Conservation (phyloP, 2,888 invertebrate genomes). For the Cheiracanthium punctorium region DNA sequence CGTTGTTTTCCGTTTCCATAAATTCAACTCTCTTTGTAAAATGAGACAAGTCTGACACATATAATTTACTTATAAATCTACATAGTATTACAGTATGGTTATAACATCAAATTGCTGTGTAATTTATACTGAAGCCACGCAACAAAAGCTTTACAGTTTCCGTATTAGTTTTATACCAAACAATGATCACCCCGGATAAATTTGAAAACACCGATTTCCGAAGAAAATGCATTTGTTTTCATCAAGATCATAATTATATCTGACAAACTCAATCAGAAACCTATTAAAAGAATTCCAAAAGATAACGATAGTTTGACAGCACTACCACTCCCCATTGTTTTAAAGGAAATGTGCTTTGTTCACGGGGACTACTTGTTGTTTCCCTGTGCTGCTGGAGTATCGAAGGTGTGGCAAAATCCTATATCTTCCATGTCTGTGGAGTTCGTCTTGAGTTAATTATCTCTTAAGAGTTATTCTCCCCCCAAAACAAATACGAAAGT, state of each 20-base stretch:
- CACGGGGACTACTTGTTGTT: constrained; percentile 5
- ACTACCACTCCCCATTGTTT: constrained; percentile 30
- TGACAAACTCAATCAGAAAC: constrained; percentile 45
- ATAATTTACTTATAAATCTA: too few relatives aligned
- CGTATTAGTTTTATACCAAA: background rate
- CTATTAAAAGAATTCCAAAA: constrained; percentile 20
- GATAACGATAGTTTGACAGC: constrained; percentile 41
- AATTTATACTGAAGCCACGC: background rate
- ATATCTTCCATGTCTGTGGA: constrained; percentile 19
- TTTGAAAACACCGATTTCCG: too few relatives aligned
- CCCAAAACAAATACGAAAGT: constrained; percentile 32
- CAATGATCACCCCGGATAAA: background rate
- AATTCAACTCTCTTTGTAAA: too few relatives aligned
- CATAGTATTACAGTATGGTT: too few relatives aligned
- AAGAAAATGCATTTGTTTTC: constrained; percentile 1
- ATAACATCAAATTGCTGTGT: too few relatives aligned
- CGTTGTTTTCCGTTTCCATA: too few relatives aligned
- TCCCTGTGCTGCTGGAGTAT: background rate
- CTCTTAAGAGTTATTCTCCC: constrained; percentile 9
- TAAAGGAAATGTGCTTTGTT: constrained; percentile 3
- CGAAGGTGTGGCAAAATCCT: constrained; percentile 32
- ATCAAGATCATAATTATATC: constrained; percentile 43
- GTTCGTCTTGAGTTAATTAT: constrained; percentile 41
- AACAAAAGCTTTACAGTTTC: background rate
- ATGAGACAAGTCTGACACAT: too few relatives aligned